Percentiles rank a stretch among this genome's conserved stretches.
phyloP scores from a whole-genome alignment of 2,113 vertebrate species.

The Pseudorhombus dupliciocellatus region DNA sequence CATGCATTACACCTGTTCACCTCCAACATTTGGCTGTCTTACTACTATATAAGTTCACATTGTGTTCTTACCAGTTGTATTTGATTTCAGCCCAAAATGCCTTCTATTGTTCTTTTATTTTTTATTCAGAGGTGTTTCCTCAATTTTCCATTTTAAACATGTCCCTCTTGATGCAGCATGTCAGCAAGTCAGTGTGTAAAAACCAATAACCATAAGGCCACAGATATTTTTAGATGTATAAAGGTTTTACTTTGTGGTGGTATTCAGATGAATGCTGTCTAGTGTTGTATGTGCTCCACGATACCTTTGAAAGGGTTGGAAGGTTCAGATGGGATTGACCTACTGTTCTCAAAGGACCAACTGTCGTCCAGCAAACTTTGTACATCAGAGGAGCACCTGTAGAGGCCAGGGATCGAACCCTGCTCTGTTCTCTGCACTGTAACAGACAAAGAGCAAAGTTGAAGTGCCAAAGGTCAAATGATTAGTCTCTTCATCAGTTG shows the following conservation, averaged over 20 bases:
- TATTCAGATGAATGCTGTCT: conserved; percentile 36
- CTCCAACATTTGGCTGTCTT: neutral
- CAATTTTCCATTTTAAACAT: conserved; percentile 1
- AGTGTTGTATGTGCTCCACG: conserved; percentile 35
- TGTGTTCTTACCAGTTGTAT: too few species aligned
- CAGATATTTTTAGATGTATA: too few species aligned
- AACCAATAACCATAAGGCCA: neutral
- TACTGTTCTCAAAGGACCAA: conserved; percentile 62
- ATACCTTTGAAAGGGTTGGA: conserved; percentile 50
- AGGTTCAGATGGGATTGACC: conserved; percentile 36
- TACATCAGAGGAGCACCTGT: conserved; percentile 49
- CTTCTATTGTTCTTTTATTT: too few species aligned
- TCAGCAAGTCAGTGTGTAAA: neutral
- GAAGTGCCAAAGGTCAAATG: too few species aligned
- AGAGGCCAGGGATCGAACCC: conserved; percentile 44
- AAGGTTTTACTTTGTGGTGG: neutral
- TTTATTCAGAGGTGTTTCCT: neutral
- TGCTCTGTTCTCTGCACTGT: conserved; percentile 21
- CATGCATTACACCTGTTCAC: conserved; percentile 5
- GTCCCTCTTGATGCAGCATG: neutral
- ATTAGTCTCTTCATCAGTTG: conserved; percentile 8
- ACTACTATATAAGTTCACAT: too few species aligned
- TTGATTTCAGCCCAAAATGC: too few species aligned
- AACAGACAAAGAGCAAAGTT: conserved; percentile 28
- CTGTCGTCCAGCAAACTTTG: conserved; percentile 28